Evolutionary conservation across 1,140 invertebrate genomes (phyloP).

Genomic region (Drosophila nasuta): DNA sequence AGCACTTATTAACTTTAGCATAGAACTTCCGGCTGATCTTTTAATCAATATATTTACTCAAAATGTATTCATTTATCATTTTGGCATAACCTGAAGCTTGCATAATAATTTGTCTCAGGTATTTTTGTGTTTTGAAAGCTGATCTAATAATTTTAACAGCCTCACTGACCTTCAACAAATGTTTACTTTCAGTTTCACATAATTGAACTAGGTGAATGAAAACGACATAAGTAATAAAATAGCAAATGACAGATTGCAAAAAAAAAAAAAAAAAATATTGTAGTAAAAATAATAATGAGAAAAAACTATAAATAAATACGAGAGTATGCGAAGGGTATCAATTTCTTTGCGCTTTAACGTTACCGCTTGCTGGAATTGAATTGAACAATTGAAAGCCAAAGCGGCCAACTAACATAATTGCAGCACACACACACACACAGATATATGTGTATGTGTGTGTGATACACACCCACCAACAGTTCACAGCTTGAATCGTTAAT

Average conservation of each 20-base stretch:
- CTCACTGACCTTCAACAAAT: constrained; percentile 68
- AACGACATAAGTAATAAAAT: constrained; percentile 42
- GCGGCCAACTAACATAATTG: constrained; percentile 80
- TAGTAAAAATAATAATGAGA: constrained; percentile 26
- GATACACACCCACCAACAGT: constrained; percentile 54
- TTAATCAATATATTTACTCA: constrained; percentile 5
- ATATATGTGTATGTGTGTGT: constrained; percentile 23
- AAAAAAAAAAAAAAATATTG: constrained; percentile 24
- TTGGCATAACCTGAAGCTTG: constrained; percentile 38
- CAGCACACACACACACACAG: constrained; percentile 64
- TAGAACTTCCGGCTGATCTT: constrained; percentile 13
- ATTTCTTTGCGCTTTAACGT: constrained; percentile 63
- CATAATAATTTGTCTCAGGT: constrained; percentile 48
- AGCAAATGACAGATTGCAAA: constrained; percentile 48
- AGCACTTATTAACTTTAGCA: neutral
- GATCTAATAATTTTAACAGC: constrained; percentile 74
- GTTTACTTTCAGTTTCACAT: constrained; percentile 76
- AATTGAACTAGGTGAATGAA: constrained; percentile 52
- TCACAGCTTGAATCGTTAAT: constrained; percentile 78
- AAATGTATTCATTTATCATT: constrained; percentile 38
- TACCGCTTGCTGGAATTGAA: constrained; percentile 38
- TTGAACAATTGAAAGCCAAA: constrained; percentile 75
- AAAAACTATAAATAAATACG: constrained; percentile 27
- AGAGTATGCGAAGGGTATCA: constrained; percentile 60
- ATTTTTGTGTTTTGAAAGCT: constrained; percentile 67